A percentile compares a stretch with the other conserved stretches of the same genome.
phyloP scores from a whole-genome alignment of 2,888 invertebrate genomes.

The Lasioglossum zephyrum region DNA sequence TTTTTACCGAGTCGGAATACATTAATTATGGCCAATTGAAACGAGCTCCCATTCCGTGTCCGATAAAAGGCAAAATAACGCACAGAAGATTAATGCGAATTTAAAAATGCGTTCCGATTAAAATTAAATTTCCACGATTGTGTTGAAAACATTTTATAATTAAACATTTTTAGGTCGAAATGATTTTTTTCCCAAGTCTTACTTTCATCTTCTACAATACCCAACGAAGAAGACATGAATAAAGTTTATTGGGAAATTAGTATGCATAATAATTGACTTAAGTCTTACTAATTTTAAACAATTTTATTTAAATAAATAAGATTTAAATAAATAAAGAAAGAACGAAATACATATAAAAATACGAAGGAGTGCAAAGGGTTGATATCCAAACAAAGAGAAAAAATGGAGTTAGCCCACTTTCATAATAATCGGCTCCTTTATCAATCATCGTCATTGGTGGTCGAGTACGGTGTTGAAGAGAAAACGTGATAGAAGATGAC shows the following conservation, averaged over 20 bases:
- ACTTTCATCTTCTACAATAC: neutral
- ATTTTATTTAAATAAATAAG: no score
- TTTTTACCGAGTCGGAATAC: neutral
- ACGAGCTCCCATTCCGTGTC: neutral
- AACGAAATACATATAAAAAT: no score
- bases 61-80: neutral
- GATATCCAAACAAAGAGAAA: neutral
- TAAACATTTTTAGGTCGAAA: neutral
- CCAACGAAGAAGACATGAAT: no score
- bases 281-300: no score
- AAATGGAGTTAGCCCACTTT: neutral
- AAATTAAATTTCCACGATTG: neutral
- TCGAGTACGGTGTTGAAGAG: neutral
- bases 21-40: neutral
- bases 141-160: neutral
- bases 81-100: neutral
- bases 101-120: neutral
- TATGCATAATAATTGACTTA: no score
- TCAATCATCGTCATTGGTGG: neutral
- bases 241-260: no score
- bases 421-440: neutral
- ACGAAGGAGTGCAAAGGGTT: no score
- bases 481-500: constrained; percentile 3
- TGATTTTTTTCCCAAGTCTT: neutral
- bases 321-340: no score